Evolutionary conservation across 2,888 invertebrate species (phyloP).

Genomic region (Chaetoderma sp.): DNA sequence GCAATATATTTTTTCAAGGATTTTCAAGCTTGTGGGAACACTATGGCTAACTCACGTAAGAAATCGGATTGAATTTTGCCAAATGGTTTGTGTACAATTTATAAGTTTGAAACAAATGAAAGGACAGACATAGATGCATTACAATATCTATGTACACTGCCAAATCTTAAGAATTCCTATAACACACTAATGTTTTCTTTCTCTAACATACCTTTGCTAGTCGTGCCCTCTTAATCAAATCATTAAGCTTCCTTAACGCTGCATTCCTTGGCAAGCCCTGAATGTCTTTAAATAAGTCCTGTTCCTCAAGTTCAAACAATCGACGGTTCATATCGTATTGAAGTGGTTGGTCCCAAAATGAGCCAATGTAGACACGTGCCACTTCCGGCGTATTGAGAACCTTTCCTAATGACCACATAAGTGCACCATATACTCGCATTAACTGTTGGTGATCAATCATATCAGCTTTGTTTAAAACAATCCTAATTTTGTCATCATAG

Average conservation of each 20-base stretch:
- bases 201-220: conserved; percentile 82
- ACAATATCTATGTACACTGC: too few species aligned
- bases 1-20: too few species aligned
- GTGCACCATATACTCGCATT: conserved; percentile 97
- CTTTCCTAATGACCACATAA: conserved; percentile 99
- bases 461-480: conserved; percentile 98
- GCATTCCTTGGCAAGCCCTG: conserved; percentile 96
- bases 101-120: too few species aligned
- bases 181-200: too few species aligned
- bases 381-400: conserved; percentile 98
- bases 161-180: too few species aligned
- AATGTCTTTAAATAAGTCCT: conserved; percentile 79
- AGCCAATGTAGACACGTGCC: conserved; percentile 98
- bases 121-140: too few species aligned
- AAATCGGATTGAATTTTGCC: too few species aligned
- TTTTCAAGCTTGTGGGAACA: too few species aligned
- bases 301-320: conserved; percentile 69
- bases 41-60: too few species aligned
- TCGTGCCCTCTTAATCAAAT: conserved; percentile 95
- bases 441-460: conserved; percentile 99
- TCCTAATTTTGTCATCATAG: conserved; percentile 79
- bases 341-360: conserved; percentile 98
- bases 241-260: conserved; percentile 95
- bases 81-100: too few species aligned
- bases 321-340: conserved; percentile 92